phyloP scores from a whole-genome alignment of 1,140 invertebrate species.

The Panulirus ornatus region DNA sequence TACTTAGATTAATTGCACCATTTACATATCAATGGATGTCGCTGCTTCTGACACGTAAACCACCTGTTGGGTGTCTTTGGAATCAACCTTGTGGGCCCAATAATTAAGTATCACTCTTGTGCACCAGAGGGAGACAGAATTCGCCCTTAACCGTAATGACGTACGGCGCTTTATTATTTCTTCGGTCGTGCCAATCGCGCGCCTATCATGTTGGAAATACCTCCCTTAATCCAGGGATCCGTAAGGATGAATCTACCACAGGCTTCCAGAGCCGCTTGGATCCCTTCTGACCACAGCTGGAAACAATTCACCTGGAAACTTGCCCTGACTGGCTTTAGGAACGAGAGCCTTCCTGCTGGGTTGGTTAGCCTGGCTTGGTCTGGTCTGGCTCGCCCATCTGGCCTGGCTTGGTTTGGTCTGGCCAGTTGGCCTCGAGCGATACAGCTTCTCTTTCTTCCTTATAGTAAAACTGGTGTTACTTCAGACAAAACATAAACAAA shows the following conservation, averaged over 20 bases:
- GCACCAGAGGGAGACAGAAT: background rate
- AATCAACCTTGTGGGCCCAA: background rate
- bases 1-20: constrained; percentile 39
- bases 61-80: background rate
- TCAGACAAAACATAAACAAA: constrained; percentile 8
- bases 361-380: too few relatives aligned
- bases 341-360: too few relatives aligned
- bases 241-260: background rate
- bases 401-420: too few relatives aligned
- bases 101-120: background rate
- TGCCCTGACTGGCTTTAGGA: constrained; percentile 31
- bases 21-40: constrained; percentile 39
- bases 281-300: background rate
- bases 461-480: background rate
- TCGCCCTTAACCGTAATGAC: background rate
- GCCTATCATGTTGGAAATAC: background rate
- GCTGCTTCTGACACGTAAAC: background rate
- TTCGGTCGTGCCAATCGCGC: constrained; percentile 1
- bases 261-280: background rate
- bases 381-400: too few relatives aligned
- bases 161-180: constrained; percentile 19
- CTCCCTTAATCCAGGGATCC: background rate
- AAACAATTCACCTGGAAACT: constrained; percentile 46
- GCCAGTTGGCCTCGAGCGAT: too few relatives aligned
- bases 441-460: background rate